These are phyloP conservation scores for Aphelenchoides avenae DNA, from an alignment of 1,140 invertebrate species.

Conservation along the genomic window DNA sequence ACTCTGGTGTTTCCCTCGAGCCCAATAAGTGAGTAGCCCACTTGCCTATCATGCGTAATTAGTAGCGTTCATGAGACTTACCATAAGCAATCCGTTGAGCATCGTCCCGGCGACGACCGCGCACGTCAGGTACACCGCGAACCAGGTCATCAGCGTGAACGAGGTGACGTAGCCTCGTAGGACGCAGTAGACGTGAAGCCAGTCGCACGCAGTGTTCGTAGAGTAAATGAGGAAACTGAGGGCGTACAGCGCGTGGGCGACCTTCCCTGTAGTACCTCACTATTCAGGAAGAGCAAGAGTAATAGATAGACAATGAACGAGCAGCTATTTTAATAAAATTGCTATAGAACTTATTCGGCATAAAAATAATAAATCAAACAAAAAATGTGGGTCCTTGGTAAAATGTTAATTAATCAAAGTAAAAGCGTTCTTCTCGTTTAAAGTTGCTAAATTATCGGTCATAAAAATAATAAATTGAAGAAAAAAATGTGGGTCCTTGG, in stretches of 20 bases:
- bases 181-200: constrained; percentile 51
- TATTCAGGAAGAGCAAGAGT: constrained; percentile 3
- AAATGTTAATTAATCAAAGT: no score
- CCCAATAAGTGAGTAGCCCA: no score
- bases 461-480: neutral
- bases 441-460: constrained; percentile 3
- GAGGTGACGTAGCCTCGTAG: constrained; percentile 49
- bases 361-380: no score
- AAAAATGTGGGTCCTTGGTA: no score
- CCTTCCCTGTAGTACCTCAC: constrained; percentile 11
- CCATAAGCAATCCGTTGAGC: constrained; percentile 48
- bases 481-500: no score
- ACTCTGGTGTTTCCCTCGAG: no score
- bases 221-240: constrained; percentile 52
- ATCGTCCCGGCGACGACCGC: constrained; percentile 49
- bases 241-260: constrained; percentile 55
- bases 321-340: no score
- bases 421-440: no score
- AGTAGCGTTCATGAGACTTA: constrained; percentile 10
- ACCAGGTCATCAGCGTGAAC: constrained; percentile 52
- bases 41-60: no score
- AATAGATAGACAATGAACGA: neutral
- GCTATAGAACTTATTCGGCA: no score
- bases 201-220: constrained; percentile 46
- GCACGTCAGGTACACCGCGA: constrained; percentile 46